phyloP scores from a whole-genome alignment of 92 coral and sea anemone species.

The Pocillopora grandis region DNA sequence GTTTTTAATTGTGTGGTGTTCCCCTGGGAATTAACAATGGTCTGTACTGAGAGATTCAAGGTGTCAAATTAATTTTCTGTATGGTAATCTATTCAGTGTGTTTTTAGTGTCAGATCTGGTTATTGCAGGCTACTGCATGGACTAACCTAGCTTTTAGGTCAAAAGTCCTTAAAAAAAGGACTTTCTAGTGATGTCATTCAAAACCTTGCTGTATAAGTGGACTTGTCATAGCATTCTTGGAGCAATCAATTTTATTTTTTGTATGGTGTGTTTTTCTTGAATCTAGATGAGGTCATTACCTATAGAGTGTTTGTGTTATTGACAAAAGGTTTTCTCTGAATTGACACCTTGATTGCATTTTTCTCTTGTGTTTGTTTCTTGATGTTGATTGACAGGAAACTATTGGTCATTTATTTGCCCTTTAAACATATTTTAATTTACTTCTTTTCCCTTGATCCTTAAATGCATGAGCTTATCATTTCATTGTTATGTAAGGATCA shows the following conservation, averaged over 20 bases:
- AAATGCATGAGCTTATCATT: too few relatives aligned
- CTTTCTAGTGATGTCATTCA: not conserved
- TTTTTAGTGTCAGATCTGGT: not conserved
- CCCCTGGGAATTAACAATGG: not conserved
- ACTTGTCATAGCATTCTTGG: too few relatives aligned
- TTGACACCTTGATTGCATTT: not conserved
- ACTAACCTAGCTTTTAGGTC: not conserved
- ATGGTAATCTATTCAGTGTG: not conserved
- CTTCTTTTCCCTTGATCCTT: not conserved
- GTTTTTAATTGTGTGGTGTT: not conserved
- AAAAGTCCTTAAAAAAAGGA: not conserved
- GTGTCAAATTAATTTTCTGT: not conserved
- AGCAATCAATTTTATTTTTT: not conserved
- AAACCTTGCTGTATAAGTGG: not conserved
- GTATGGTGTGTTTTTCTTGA: slow-evolving; percentile 1
- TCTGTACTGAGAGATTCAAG: not conserved
- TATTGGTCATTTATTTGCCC: not conserved
- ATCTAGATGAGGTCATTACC: not conserved
- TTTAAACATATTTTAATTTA: not conserved
- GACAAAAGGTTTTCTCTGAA: not conserved
- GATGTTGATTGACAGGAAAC: not conserved
- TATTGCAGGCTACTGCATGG: not conserved
- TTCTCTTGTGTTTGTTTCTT: too few relatives aligned
- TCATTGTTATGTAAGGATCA: not conserved
- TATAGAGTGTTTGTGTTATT: not conserved